Conservation (phyloP, 2,113 vertebrate genomes). For the Orthonyx spaldingii region DNA sequence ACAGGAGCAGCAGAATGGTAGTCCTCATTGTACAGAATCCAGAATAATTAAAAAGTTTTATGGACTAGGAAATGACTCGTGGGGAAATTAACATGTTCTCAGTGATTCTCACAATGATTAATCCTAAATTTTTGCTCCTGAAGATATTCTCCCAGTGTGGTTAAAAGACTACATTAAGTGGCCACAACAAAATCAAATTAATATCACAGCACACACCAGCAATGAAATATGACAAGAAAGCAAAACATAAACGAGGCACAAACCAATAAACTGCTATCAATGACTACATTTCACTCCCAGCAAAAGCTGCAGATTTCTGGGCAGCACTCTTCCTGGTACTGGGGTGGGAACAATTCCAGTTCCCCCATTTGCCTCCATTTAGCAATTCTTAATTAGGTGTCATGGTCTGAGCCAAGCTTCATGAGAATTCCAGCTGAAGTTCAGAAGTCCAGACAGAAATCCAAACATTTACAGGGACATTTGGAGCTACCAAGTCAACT, state of each 20-base stretch:
- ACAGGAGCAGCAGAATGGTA: background rate
- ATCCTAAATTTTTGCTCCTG: background rate
- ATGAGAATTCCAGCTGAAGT: background rate
- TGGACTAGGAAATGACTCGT: background rate
- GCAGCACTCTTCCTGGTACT: background rate
- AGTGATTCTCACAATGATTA: background rate
- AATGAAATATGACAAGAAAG: background rate
- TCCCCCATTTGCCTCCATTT: background rate
- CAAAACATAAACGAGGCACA: background rate
- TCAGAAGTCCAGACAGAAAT: background rate
- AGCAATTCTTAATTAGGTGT: background rate
- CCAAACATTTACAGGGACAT: background rate
- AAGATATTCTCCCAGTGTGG: background rate
- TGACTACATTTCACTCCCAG: background rate
- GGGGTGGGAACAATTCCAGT: background rate
- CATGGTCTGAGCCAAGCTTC: background rate
- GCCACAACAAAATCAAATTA: background rate
- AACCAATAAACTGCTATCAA: background rate
- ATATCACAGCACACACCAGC: background rate
- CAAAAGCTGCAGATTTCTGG: background rate
- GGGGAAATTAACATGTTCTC: background rate
- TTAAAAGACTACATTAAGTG: background rate
- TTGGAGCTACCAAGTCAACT: background rate
- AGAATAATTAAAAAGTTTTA: background rate
- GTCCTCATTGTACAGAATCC: background rate